phyloP scores from a whole-genome alignment of 2,888 invertebrate genomes.

The Micoletzkya japonica region DNA sequence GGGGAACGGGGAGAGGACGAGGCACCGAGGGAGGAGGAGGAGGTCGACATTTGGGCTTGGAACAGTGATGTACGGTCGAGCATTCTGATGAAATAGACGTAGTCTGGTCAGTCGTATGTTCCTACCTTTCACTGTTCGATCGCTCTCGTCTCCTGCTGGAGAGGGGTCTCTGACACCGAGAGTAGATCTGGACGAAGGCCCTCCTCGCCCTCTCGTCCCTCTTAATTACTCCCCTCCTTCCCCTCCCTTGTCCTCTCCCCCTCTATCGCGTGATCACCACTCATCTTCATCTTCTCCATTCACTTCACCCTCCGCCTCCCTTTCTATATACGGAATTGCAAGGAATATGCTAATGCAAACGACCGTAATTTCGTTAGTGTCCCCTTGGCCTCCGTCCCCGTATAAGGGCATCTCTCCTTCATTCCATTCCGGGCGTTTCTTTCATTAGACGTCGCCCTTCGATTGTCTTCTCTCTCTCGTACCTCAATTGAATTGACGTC shows the following conservation, averaged over 20 bases:
- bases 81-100: too few relatives aligned
- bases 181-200: conserved; percentile 25
- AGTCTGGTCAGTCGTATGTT: too few relatives aligned
- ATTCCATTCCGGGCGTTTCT: too few relatives aligned
- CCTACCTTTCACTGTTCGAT: conserved; percentile 22
- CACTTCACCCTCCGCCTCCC: neutral
- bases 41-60: too few relatives aligned
- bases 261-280: neutral
- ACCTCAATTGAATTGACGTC: too few relatives aligned
- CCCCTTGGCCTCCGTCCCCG: neutral
- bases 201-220: conserved; percentile 8
- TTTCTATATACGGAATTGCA: neutral
- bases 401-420: neutral
- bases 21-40: too few relatives aligned
- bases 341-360: neutral
- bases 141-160: conserved; percentile 4
- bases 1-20: too few relatives aligned
- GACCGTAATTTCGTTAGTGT: neutral
- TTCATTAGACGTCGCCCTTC: too few relatives aligned
- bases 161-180: conserved; percentile 14
- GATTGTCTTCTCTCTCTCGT: too few relatives aligned
- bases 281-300: neutral
- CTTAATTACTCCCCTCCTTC: neutral
- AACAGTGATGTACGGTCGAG: too few relatives aligned
- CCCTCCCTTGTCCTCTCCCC: neutral